A percentile compares a stretch with the other conserved stretches of the same genome.
Conservation (phyloP, 2,888 invertebrate species). For the Lasioglossum villosulum region DNA sequence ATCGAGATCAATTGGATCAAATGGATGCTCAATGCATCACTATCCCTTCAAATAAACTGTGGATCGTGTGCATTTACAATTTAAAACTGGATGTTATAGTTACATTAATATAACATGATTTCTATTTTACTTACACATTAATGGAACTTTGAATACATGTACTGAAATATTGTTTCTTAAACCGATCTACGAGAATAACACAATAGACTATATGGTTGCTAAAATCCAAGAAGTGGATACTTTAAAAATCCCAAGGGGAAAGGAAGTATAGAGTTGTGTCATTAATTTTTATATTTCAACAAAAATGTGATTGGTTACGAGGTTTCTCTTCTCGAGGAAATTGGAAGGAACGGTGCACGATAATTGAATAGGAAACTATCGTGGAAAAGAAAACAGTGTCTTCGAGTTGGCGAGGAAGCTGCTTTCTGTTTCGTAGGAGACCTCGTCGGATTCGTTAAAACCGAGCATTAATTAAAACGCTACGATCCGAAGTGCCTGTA, state of each 20-base stretch:
- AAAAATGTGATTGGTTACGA: neutral
- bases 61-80: neutral
- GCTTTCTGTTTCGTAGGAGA: neutral
- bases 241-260: neutral
- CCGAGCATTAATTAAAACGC: slow-evolving; percentile 41
- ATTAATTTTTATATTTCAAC: neutral
- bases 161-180: too few species aligned
- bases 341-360: neutral
- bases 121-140: neutral
- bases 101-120: neutral
- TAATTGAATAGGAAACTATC: neutral
- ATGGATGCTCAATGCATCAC: neutral
- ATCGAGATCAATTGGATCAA: neutral
- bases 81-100: neutral
- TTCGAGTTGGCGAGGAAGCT: neutral
- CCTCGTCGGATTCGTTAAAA: neutral
- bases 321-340: neutral
- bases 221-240: neutral
- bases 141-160: neutral
- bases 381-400: neutral
- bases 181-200: neutral
- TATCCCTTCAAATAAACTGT: neutral
- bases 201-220: neutral
- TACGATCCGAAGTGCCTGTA: slow-evolving; percentile 24
- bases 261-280: neutral